phyloP scores from a whole-genome alignment of 2,113 vertebrate species.

The Panurus biarmicus region DNA sequence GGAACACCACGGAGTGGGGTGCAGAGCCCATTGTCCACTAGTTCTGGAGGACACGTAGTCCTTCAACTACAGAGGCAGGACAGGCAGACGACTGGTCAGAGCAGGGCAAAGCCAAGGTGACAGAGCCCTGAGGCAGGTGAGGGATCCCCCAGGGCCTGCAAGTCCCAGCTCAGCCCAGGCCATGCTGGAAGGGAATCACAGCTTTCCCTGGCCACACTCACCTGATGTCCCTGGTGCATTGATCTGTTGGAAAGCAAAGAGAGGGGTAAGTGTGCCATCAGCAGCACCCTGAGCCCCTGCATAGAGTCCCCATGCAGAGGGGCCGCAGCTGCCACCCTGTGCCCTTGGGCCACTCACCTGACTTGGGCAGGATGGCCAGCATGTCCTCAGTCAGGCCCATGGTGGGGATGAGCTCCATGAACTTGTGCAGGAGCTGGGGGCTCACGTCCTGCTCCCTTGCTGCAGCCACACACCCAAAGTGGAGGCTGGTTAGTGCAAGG shows the following conservation, averaged over 20 bases:
- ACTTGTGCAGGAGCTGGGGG: neutral
- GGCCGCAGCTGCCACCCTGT: rapidly evolving
- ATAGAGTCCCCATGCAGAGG: rapidly evolving
- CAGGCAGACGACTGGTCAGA: rapidly evolving
- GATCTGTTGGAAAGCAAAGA: neutral
- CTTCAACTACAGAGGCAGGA: neutral
- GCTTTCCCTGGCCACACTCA: neutral
- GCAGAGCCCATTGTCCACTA: neutral
- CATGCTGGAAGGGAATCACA: neutral
- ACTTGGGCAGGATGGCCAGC: neutral
- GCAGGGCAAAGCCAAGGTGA: neutral
- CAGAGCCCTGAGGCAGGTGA: rapidly evolving
- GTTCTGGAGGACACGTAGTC: neutral
- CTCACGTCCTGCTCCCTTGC: neutral
- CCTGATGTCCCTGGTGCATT: neutral
- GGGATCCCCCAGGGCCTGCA: rapidly evolving
- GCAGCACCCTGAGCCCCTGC: rapidly evolving
- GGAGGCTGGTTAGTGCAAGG: neutral
- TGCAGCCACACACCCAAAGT: neutral
- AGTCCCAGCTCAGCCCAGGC: neutral
- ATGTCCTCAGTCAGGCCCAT: neutral
- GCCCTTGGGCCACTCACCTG: neutral
- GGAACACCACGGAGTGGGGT: rapidly evolving
- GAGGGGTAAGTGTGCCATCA: neutral
- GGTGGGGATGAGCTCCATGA: neutral